Evolutionary conservation across 1,140 invertebrate genomes (phyloP).

Genomic region (Drosophila arizonae): DNA sequence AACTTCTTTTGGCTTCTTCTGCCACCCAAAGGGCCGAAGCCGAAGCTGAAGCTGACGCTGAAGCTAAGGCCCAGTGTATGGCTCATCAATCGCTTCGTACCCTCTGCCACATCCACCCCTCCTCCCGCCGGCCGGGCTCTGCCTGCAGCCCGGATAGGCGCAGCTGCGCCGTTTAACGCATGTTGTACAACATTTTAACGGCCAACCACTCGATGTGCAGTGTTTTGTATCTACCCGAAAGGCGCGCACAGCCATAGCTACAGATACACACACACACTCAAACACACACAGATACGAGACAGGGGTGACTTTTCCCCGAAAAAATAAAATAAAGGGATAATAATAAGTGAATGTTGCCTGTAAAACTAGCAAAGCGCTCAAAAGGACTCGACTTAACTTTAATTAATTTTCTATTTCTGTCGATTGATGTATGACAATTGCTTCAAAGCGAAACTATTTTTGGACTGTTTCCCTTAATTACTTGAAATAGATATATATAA

Average conservation of each 20-base stretch:
- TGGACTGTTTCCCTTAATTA: background rate
- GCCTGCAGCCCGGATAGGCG: conserved; percentile 36
- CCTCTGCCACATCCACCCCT: conserved; percentile 2
- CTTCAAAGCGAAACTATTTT: conserved; percentile 11
- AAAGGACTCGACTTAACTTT: conserved; percentile 49
- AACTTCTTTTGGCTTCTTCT: conserved; percentile 55
- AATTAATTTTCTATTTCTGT: conserved; percentile 60
- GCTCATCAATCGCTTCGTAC: conserved; percentile 14
- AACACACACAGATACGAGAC: conserved; percentile 8
- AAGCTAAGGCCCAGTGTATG: conserved; percentile 5
- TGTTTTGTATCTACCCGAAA: conserved; percentile 57
- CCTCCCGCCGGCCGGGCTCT: background rate
- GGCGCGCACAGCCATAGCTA: conserved; percentile 37
- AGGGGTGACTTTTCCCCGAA: conserved; percentile 60
- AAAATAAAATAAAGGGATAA: conserved; percentile 47
- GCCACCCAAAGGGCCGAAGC: conserved; percentile 36
- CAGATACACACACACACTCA: conserved; percentile 28
- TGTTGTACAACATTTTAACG: conserved; percentile 64
- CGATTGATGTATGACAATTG: conserved; percentile 7
- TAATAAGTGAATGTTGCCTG: conserved; percentile 39
- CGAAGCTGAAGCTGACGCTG: background rate
- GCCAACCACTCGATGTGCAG: conserved; percentile 59
- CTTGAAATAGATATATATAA: background rate
- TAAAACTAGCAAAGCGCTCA: conserved; percentile 4
- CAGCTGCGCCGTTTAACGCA: conserved; percentile 58